Evolutionary conservation across 2,113 vertebrate genomes (phyloP).

Genomic region (Buteo buteo): DNA sequence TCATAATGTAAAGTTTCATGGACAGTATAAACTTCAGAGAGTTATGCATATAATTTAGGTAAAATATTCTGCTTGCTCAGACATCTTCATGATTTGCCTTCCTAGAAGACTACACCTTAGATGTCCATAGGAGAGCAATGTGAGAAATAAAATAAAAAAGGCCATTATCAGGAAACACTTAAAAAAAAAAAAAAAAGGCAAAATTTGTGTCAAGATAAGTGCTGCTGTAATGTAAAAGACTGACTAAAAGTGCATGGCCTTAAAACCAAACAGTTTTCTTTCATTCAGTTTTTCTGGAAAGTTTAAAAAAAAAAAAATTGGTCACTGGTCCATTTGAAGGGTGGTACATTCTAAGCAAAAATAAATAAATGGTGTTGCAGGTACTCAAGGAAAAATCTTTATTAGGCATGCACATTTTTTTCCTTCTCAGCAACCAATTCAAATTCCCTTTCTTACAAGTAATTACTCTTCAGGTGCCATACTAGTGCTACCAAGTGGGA

Average conservation of each 20-base stretch:
- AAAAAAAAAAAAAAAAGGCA: not conserved
- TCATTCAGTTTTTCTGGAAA: not conserved
- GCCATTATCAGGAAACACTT: not conserved
- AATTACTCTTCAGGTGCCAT: conserved; percentile 55
- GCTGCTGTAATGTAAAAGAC: not conserved
- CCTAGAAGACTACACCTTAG: not conserved
- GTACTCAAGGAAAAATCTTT: conserved; percentile 57
- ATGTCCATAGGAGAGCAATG: not conserved
- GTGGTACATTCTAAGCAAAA: conserved; percentile 30
- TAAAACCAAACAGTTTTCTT: not conserved
- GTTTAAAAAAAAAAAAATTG: not conserved
- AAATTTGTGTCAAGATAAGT: not conserved
- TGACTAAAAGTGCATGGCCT: not conserved
- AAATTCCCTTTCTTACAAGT: conserved; percentile 53
- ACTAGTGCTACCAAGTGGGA: conserved; percentile 51
- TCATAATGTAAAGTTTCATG: conserved; percentile 11
- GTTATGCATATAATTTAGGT: not conserved
- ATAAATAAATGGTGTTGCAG: not conserved
- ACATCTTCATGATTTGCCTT: not conserved
- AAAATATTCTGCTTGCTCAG: not conserved
- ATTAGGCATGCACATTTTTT: conserved; percentile 44
- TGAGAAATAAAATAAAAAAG: not conserved
- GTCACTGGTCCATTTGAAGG: not conserved
- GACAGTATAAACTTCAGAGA: not conserved
- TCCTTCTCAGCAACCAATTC: conserved; percentile 53